These are phyloP conservation scores for Eurystomus gularis DNA, from an alignment of 2,113 vertebrate species.

Conservation along the genomic window DNA sequence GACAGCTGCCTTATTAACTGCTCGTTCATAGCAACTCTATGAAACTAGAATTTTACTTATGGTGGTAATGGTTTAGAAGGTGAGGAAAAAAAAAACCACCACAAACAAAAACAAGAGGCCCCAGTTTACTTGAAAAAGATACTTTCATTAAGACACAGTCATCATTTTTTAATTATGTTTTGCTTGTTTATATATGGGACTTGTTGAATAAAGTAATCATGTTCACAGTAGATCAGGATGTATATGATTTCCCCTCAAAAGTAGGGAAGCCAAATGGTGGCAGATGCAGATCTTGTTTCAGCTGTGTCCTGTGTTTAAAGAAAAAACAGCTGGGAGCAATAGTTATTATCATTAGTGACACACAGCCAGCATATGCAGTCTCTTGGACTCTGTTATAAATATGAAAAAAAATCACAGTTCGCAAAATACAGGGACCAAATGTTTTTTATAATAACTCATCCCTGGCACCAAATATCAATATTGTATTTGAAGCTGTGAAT, in stretches of 20 bases:
- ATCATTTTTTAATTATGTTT: background rate
- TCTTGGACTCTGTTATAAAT: background rate
- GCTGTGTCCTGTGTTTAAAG: background rate
- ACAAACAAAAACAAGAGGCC: too few relatives aligned
- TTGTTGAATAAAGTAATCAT: background rate
- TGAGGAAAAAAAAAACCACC: background rate
- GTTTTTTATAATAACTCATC: background rate
- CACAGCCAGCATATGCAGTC: background rate
- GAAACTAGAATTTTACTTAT: background rate
- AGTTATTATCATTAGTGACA: conserved; percentile 5
- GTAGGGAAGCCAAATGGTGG: background rate
- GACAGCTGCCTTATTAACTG: background rate
- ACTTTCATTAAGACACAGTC: background rate
- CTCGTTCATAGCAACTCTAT: background rate
- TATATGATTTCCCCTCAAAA: background rate
- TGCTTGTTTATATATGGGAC: background rate
- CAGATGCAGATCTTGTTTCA: conserved; percentile 13
- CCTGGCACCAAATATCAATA: background rate
- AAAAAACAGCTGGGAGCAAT: background rate
- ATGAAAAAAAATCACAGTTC: background rate
- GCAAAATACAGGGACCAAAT: background rate
- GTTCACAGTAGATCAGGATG: background rate
- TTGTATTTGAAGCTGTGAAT: background rate
- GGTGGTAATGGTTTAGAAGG: background rate
- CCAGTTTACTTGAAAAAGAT: background rate